phyloP scores from a whole-genome alignment of 2,113 vertebrate genomes.

The Pteropus alecto region DNA sequence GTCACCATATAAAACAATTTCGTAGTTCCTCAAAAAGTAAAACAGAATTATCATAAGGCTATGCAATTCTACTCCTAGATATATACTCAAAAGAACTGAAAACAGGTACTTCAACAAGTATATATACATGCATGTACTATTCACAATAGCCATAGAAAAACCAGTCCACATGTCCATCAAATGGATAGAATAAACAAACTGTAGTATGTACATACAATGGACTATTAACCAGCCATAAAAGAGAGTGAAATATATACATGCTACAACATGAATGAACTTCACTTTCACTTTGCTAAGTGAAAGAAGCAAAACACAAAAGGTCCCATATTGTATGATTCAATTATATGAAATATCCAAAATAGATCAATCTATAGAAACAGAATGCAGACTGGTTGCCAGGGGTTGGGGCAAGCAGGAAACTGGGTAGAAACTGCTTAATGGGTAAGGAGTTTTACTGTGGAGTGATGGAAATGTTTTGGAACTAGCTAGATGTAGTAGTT shows the following conservation, averaged over 20 bases:
- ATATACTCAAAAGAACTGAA: background rate
- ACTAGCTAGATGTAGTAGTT: background rate
- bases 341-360: background rate
- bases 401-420: background rate
- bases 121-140: background rate
- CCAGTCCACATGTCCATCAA: background rate
- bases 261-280: background rate
- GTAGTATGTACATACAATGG: background rate
- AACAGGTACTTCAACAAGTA: background rate
- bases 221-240: background rate
- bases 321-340: background rate
- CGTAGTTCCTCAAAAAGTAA: background rate
- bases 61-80: background rate
- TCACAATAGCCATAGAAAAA: background rate
- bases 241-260: background rate
- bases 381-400: background rate
- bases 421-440: background rate
- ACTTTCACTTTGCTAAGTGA: background rate
- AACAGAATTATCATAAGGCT: background rate
- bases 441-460: background rate
- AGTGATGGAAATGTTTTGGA: background rate
- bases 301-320: conserved; percentile 29
- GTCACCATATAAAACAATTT: background rate
- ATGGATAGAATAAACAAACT: background rate
- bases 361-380: background rate